Conservation (phyloP, 2,113 vertebrate genomes). For the Limanda limanda region DNA sequence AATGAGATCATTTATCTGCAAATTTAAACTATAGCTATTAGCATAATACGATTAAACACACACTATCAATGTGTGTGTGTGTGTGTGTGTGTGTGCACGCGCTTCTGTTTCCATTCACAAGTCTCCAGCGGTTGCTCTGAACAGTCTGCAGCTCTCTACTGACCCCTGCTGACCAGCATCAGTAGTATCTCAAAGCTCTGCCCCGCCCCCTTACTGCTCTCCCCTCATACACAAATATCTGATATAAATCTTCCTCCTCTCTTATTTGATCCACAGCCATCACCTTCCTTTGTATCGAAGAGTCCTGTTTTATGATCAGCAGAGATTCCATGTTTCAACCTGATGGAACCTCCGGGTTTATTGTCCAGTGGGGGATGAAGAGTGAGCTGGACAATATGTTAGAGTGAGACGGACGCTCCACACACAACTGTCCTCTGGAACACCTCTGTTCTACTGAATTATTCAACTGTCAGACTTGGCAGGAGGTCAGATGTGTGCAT, state of each 20-base stretch:
- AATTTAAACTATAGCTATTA: no score
- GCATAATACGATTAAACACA: no score
- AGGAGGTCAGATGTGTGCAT: neutral
- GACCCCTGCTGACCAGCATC: constrained; percentile 49
- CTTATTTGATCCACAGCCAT: neutral
- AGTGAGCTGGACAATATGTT: neutral
- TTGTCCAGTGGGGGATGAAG: no score
- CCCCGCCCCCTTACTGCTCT: neutral
- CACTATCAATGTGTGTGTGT: neutral
- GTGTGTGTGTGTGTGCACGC: neutral
- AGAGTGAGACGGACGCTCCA: neutral
- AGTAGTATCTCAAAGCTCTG: neutral
- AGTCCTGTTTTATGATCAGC: no score
- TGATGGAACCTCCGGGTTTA: no score
- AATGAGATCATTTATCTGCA: no score
- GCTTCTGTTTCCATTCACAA: neutral
- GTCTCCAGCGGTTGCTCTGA: neutral
- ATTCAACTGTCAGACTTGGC: constrained; percentile 27
- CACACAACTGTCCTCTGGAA: constrained; percentile 15
- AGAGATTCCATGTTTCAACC: no score
- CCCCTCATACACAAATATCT: neutral
- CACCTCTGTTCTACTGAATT: constrained; percentile 44
- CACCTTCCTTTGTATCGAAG: no score
- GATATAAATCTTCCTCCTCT: neutral
- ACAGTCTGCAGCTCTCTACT: constrained; percentile 32